Conservation (phyloP, 2,113 vertebrate species). For the Esox niger region DNA sequence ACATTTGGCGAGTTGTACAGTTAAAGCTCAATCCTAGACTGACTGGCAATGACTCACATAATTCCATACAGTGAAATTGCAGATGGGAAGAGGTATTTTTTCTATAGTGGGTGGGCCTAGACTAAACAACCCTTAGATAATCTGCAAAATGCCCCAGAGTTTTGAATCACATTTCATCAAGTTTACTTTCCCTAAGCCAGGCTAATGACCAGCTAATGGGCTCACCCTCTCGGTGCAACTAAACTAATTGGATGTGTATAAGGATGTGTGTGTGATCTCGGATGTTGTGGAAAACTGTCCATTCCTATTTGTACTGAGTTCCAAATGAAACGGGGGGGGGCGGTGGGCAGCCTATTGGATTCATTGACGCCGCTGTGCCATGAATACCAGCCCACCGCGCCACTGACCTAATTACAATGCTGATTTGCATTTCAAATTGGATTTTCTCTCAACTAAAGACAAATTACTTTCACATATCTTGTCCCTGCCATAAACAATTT, state of each 20-base stretch:
- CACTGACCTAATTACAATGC: slow-evolving; percentile 40
- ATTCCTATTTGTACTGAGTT: slow-evolving; percentile 13
- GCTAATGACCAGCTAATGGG: slow-evolving; percentile 40
- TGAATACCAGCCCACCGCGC: neutral
- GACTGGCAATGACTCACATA: no score
- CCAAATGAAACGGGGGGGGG: no score
- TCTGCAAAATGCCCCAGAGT: slow-evolving; percentile 25
- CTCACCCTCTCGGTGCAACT: slow-evolving; percentile 29
- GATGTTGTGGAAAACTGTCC: neutral
- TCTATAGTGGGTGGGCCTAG: no score
- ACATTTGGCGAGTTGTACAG: no score
- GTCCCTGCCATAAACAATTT: slow-evolving; percentile 33
- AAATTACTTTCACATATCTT: slow-evolving; percentile 22
- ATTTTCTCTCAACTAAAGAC: slow-evolving; percentile 29
- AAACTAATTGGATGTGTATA: slow-evolving; percentile 1
- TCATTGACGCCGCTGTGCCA: neutral
- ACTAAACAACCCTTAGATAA: slow-evolving; percentile 37
- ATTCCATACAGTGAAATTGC: no score
- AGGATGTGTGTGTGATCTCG: neutral
- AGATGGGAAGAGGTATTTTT: no score
- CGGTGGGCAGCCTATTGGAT: no score
- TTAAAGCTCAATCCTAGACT: no score
- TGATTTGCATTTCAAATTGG: slow-evolving; percentile 57
- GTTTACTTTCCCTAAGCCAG: slow-evolving; percentile 43
- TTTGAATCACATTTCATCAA: slow-evolving; percentile 8